Evolutionary conservation across 1,140 invertebrate species (phyloP).

Genomic region (Glossosoma conforme): DNA sequence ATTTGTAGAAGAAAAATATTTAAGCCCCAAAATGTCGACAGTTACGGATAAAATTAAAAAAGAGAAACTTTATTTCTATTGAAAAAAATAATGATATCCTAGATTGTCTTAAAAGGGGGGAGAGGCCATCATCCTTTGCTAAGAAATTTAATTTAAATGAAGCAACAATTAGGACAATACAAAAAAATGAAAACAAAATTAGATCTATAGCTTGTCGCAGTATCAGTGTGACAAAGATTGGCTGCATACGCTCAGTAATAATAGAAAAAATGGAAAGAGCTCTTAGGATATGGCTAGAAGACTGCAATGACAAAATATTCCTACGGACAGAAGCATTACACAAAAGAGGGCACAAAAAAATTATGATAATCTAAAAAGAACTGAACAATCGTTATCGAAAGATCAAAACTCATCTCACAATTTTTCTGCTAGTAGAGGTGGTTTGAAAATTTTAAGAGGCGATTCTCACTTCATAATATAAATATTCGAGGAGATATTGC

Average conservation of each 20-base stretch:
- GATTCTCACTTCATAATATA: constrained; percentile 27
- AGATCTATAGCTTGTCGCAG: constrained; percentile 12
- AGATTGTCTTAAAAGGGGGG: constrained; percentile 17
- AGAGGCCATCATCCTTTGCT: constrained; percentile 14
- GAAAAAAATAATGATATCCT: constrained; percentile 25
- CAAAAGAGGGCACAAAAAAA: constrained; percentile 31
- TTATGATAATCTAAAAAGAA: constrained; percentile 21
- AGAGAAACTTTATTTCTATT: constrained; percentile 31
- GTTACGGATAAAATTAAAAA: constrained; percentile 19
- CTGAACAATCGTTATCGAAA: constrained; percentile 13
- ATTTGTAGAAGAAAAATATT: constrained; percentile 16
- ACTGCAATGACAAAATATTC: constrained; percentile 30
- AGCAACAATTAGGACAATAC: constrained; percentile 15
- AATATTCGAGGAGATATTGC: constrained; percentile 27
- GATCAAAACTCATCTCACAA: constrained; percentile 20
- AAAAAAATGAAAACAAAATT: constrained; percentile 16
- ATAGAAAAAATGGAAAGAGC: constrained; percentile 29
- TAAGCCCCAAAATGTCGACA: constrained; percentile 10
- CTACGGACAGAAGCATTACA: constrained; percentile 29
- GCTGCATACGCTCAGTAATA: constrained; percentile 9
- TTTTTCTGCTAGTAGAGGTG: constrained; percentile 27
- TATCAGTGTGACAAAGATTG: constrained; percentile 11
- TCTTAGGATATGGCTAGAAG: constrained; percentile 33
- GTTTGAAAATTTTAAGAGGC: constrained; percentile 29
- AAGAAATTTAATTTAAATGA: constrained; percentile 13